Evolutionary conservation across 1,140 invertebrate species (phyloP).

Genomic region (Homarus americanus): DNA sequence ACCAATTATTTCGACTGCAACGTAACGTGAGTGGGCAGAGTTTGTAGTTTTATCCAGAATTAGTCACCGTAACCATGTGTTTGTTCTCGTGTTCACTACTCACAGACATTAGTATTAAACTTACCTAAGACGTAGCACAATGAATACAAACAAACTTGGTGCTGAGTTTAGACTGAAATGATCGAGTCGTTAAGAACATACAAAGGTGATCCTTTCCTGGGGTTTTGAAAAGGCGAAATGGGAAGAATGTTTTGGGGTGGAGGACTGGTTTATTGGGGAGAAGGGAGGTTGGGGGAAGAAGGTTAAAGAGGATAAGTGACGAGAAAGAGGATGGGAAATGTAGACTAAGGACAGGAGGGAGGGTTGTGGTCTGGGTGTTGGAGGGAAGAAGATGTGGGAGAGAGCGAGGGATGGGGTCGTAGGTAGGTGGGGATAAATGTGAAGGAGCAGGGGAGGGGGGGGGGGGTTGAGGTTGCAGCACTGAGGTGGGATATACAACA

Average conservation of each 20-base stretch:
- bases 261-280: not conserved
- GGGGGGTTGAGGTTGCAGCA: not conserved
- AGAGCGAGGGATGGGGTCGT: too few species aligned
- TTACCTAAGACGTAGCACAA: conserved; percentile 1
- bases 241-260: not conserved
- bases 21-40: too few species aligned
- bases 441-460: not conserved
- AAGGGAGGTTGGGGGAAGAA: too few species aligned
- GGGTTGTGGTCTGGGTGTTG: not conserved
- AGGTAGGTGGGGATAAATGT: not conserved
- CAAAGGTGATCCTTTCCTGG: not conserved
- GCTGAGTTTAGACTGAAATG: not conserved
- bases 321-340: too few species aligned
- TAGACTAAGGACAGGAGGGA: not conserved
- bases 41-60: too few species aligned
- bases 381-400: too few species aligned
- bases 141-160: not conserved
- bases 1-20: too few species aligned
- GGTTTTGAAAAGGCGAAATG: not conserved
- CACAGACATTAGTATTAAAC: not conserved
- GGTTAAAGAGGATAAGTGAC: too few species aligned
- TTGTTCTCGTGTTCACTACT: not conserved
- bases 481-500: not conserved
- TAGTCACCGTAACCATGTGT: too few species aligned
- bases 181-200: not conserved